Evolutionary conservation across 2,797 vertebrate genomes (phyloP).

Genomic region (Microctenopoma lineatum): DNA sequence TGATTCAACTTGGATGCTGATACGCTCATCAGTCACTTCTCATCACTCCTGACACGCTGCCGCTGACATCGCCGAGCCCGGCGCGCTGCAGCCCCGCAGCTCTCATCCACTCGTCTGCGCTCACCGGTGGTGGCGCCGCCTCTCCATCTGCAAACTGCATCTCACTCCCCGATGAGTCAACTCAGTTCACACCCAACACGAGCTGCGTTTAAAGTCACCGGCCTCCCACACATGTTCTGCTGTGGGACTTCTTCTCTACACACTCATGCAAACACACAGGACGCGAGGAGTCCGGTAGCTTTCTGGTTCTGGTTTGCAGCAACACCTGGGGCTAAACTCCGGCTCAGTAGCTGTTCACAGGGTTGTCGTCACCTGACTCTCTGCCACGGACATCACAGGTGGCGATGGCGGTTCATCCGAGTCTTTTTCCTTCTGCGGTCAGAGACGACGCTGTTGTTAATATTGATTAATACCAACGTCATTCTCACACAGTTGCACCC

Average conservation of each 20-base stretch:
- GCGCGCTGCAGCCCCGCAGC: conserved; percentile 8
- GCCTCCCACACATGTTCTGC: conserved; percentile 37
- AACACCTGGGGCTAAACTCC: not conserved
- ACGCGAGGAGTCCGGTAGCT: no score
- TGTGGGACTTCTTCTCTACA: not conserved
- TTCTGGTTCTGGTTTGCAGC: not conserved
- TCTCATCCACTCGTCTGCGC: conserved; percentile 21
- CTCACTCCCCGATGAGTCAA: conserved; percentile 56
- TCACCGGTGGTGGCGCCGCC: conserved; percentile 19
- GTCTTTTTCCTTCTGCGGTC: not conserved
- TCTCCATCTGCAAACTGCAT: conserved; percentile 50
- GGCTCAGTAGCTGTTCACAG: not conserved
- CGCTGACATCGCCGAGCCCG: conserved; percentile 22
- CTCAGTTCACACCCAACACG: conserved; percentile 33
- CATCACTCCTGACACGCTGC: conserved; percentile 50
- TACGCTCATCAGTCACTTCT: conserved; percentile 65
- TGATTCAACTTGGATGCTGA: conserved; percentile 60
- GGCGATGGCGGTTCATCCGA: not conserved
- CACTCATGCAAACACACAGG: not conserved
- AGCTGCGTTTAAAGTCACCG: conserved; percentile 44
- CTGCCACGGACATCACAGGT: not conserved
- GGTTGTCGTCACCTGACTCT: no score
- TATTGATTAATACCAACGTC: no score
- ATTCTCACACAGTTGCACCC: no score
- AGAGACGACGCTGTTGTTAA: not conserved